Base-by-base conservation (phyloP, 2,113 vertebrate genomes). In the Barnardius zonarius region DNA sequence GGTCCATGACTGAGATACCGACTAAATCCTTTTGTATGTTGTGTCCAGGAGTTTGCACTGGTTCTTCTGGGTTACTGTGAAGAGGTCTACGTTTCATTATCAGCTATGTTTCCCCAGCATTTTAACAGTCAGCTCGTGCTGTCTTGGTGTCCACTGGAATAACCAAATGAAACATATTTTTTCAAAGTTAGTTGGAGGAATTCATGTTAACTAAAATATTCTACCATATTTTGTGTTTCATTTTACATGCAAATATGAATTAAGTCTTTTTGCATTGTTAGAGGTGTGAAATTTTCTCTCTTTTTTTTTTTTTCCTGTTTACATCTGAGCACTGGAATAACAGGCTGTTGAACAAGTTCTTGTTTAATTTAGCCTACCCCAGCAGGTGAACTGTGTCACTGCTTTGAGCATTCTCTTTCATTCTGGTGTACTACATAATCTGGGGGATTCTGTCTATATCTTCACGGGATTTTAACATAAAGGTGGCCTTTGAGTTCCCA, bases 1-100 rank as follows among this genome's bases (percentile, higher is more conserved):
- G n/a, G 57, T 59, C 57, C 57, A n/a, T 48, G 6, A 39, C 49
- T 67, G 35, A 70, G 43, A 68, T 25, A 74, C 22, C 13, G 13
- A 61, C 18, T 27, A 74, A 80, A 68, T 63, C 31, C 41, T 72
- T 83, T 37, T 44, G 11, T 41, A 28, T 35, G 9, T 30, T 61
- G 11, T 19, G 18, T 33, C 55, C n/a, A 55, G 68, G n/a, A 88
- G 12, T 80, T 88, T 81, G 22, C 10, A 9, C 10, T 59, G 11
- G 41, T 68, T 39, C 22, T 83, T 78, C 59, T 78, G 59, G 13
- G 25, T 59, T 57, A 30, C 39, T 54, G 16, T 41, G 44, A 48
- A 48, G 11, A 59, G 16, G 17, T 35, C 39, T 7, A 4, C 1
- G 0, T 66, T 79, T 64, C 4, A 2, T 11, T 59, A 57, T n/a